phyloP scores from a whole-genome alignment of 2,888 invertebrate genomes.

The Trichopoda pennipes region DNA sequence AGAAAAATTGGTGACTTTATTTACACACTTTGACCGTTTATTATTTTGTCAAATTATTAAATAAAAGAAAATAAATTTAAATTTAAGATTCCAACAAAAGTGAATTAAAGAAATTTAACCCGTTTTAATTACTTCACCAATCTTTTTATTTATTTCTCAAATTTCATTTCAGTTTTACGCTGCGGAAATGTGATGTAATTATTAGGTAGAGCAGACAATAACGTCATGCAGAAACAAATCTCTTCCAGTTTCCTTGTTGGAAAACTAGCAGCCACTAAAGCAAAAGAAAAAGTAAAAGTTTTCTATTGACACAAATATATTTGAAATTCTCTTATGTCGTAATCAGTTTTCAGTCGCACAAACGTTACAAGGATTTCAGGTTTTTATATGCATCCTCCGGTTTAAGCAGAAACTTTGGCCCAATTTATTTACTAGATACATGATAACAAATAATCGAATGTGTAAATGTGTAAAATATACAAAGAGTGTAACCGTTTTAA shows the following conservation, averaged over 20 bases:
- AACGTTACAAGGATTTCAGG: slow-evolving; percentile 4
- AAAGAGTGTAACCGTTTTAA: no score
- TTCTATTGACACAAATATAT: background rate
- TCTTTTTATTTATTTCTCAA: background rate
- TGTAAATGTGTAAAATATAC: no score
- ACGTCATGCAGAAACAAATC: background rate
- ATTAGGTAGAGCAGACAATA: background rate
- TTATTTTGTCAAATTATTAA: no score
- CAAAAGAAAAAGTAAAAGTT: background rate
- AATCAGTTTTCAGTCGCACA: no score
- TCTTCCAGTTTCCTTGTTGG: background rate
- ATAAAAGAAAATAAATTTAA: no score
- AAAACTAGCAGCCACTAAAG: background rate
- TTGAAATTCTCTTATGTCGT: background rate
- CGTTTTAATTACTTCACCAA: no score
- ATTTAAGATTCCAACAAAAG: no score
- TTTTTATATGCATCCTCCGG: background rate
- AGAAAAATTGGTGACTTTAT: no score
- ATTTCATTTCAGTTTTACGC: background rate
- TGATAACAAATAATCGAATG: no score
- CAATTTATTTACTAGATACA: no score
- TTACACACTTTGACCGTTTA: no score
- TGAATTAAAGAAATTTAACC: no score
- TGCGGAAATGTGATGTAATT: background rate
- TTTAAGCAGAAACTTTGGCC: background rate